phyloP scores from a whole-genome alignment of 2,797 vertebrate species.

The Hemitrygon akajei region DNA sequence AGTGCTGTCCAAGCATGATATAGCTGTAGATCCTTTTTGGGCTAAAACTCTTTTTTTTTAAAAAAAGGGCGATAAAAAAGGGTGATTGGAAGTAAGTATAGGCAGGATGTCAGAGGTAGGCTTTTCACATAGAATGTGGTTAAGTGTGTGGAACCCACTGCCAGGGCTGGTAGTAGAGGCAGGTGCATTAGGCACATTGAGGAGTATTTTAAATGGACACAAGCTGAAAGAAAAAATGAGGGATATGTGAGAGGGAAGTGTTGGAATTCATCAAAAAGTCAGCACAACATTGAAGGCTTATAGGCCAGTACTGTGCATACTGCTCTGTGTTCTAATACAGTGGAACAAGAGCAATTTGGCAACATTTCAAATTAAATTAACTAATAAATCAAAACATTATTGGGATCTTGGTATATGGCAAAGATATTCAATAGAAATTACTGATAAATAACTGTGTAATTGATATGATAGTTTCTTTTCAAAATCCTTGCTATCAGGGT shows the following conservation, averaged over 20 bases:
- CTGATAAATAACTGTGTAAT: background rate
- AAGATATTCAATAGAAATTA: background rate
- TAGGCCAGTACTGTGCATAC: too few relatives aligned
- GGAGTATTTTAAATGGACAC: too few relatives aligned
- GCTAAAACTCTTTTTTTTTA: background rate
- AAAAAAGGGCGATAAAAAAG: too few relatives aligned
- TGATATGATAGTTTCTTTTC: background rate
- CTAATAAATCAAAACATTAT: background rate
- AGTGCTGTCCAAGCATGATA: background rate
- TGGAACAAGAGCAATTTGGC: background rate
- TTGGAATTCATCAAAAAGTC: background rate
- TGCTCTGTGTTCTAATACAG: background rate
- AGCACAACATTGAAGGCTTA: too few relatives aligned
- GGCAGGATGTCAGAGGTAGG: too few relatives aligned
- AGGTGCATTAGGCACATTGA: too few relatives aligned
- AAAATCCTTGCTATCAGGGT: background rate
- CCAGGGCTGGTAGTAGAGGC: too few relatives aligned
- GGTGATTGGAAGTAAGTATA: too few relatives aligned
- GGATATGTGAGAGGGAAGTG: too few relatives aligned
- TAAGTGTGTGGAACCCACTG: too few relatives aligned
- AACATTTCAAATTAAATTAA: background rate
- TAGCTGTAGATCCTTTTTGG: background rate
- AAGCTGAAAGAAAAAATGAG: too few relatives aligned
- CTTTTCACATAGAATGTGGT: too few relatives aligned
- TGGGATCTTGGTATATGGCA: background rate